Base-by-base conservation (phyloP, 2,797 vertebrate genomes). In the Phalloptychus januarius region DNA sequence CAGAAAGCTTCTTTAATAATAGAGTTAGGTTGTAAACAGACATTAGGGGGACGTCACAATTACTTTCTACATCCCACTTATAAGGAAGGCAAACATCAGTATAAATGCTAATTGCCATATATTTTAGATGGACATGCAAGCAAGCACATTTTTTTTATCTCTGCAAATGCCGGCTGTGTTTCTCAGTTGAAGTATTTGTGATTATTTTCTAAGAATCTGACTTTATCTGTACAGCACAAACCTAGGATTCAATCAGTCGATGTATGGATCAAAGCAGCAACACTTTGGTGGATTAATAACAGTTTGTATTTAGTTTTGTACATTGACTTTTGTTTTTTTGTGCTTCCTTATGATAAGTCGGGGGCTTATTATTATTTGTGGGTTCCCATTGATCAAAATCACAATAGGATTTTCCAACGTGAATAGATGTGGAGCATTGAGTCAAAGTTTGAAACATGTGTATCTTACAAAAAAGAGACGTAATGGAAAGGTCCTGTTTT, bases 1-100 rank as follows among this genome's bases (percentile, higher is more conserved):
- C 2, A 2, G 78, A 88, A 92, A 92, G 33, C 78, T 72, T 79
- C 76, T 72, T 75, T 83, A 74, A 90, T 82, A 84, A 88, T 73
- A 86, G 50, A 65, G 75, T 33, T 69, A 33, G 70, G 50, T n/a
- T 33, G 67, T 78, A 38, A 82, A 83, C 44, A 45, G 61, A 76
- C 18, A 40, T 65, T 52, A 72, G 61, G 42, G 42, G 70, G 42
- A 69, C 40, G 40, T 71, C n/a, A 72, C 20, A 83, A 72, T 50
- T 15, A 67, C 63, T 42, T 33, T 85, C 75, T 72, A 75, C 75
- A n/a, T 25, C 45, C 15, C 5, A 23, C 52, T 82, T 72, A 70
- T 7, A 1, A 73, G 15, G 76, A 79, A 77, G 79, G 23, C 70
- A 52, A 52, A 76, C 33, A 76, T 71, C 56, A 44, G 75, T 52